Conservation (phyloP, 2,888 invertebrate species). For the Magallana nippona region DNA sequence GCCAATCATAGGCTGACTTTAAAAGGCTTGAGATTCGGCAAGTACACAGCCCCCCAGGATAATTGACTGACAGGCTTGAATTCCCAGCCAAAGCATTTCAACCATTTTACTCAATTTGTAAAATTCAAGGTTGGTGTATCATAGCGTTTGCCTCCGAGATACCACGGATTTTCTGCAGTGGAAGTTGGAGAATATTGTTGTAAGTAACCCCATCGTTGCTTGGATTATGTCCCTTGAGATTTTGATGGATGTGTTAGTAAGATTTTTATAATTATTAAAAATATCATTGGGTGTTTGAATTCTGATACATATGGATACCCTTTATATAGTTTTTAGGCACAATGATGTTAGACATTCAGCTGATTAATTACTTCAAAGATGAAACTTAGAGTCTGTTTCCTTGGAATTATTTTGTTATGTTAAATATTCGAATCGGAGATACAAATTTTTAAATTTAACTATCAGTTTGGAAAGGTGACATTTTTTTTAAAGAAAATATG, state of each 20-base stretch:
- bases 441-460: too few relatives aligned
- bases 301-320: too few relatives aligned
- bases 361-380: too few relatives aligned
- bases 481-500: too few relatives aligned
- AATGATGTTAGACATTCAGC: too few relatives aligned
- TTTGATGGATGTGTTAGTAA: not conserved
- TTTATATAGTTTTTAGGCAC: too few relatives aligned
- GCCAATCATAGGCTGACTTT: conserved; percentile 20
- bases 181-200: not conserved
- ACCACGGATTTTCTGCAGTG: not conserved
- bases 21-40: not conserved
- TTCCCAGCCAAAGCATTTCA: conserved; percentile 27
- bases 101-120: conserved; percentile 35
- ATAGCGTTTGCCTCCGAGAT: not conserved
- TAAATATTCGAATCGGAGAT: too few relatives aligned
- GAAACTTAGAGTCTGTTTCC: too few relatives aligned
- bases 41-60: not conserved
- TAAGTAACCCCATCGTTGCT: not conserved
- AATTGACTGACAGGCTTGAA: conserved; percentile 17
- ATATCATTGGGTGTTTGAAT: too few relatives aligned
- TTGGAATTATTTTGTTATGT: too few relatives aligned
- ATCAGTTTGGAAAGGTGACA: too few relatives aligned
- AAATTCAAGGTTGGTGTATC: conserved; percentile 31
- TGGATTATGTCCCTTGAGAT: conserved; percentile 19
- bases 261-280: too few relatives aligned